A percentile compares a stretch with the other conserved stretches of the same genome.
Conservation (phyloP, 1,140 invertebrate genomes). For the Cardiocondyla obscurior region DNA sequence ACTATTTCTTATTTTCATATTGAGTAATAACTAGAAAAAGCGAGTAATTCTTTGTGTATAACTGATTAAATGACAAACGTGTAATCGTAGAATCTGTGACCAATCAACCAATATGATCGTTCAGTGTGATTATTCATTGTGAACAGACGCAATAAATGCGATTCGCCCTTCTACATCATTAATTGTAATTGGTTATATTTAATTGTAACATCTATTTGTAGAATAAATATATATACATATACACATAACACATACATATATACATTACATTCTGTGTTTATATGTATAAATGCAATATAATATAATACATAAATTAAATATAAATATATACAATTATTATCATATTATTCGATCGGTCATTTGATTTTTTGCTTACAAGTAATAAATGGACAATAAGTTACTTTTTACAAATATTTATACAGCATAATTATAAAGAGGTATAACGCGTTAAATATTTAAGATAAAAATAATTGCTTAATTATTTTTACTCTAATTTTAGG, state of each 20-base stretch:
- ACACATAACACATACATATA: background rate
- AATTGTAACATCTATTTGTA: background rate
- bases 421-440: background rate
- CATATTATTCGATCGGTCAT: background rate
- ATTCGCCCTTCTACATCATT: background rate
- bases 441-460: background rate
- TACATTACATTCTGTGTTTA: background rate
- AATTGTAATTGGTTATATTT: background rate
- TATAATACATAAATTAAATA: background rate
- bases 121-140: background rate
- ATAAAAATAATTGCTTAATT: background rate
- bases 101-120: background rate
- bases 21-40: background rate
- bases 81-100: background rate
- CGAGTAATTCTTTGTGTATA: background rate
- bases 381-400: background rate
- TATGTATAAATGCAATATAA: background rate
- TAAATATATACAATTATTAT: background rate
- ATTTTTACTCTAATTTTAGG: too few relatives aligned
- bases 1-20: background rate
- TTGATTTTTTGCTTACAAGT: background rate
- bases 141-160: background rate
- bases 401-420: background rate
- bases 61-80: background rate
- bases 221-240: background rate